phyloP scores from a whole-genome alignment of 2,797 vertebrate genomes.

The Lepus oiostolus region DNA sequence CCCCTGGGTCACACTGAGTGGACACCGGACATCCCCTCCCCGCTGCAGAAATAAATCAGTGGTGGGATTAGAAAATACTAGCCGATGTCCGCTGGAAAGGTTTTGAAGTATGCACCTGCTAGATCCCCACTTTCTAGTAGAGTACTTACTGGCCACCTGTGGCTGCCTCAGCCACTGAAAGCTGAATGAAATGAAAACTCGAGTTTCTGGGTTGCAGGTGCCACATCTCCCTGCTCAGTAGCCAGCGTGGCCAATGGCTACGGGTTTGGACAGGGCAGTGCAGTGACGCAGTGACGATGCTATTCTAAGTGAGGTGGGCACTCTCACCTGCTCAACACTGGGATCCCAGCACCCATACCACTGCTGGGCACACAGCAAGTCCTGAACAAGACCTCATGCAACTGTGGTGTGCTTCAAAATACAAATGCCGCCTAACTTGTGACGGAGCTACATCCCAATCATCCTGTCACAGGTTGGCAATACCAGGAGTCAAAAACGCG shows the following conservation, averaged over 20 bases:
- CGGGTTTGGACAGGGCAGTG: rapidly evolving
- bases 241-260: not conserved
- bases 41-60: not conserved
- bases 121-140: not conserved
- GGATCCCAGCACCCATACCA: rapidly evolving
- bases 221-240: not conserved
- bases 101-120: not conserved
- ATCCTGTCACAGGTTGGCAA: not conserved
- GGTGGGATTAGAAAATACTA: not conserved
- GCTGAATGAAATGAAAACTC: not conserved
- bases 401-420: not conserved
- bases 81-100: not conserved
- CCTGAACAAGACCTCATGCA: not conserved
- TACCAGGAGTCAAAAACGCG: not conserved
- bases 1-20: not conserved
- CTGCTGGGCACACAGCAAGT: rapidly evolving
- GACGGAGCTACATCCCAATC: too few relatives aligned
- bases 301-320: not conserved
- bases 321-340: not conserved
- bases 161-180: not conserved
- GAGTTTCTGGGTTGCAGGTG: not conserved
- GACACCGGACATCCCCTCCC: not conserved
- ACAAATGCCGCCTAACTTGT: not conserved
- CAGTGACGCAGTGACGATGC: rapidly evolving
- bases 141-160: not conserved